Evolutionary conservation across 1,140 invertebrate species (phyloP), one percentile per base, ranked within the genome.

Genomic region (Pararge aegeria): DNA sequence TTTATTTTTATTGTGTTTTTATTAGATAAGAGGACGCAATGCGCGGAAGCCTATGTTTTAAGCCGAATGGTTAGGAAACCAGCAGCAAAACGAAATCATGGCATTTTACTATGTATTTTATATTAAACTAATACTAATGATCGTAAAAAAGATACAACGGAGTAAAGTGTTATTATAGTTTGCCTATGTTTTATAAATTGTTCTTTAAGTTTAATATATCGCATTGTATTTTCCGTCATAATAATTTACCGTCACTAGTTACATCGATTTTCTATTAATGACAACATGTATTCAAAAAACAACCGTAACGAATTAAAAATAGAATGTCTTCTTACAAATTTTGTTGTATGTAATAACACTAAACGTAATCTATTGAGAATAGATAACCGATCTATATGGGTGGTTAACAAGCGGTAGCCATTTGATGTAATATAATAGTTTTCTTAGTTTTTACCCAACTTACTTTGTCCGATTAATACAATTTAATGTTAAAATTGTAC

Each of bases 101-200:
- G 20, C 51, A 38, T 40, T 50, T 53, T 24, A 20, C n/a, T n/a
- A 42, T 53, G n/a, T 40, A 42, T 46, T 30, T 46, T 46, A 46
- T n/a, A n/a, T n/a, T n/a, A n/a, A n/a, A n/a, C n/a, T n/a, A n/a
- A n/a, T n/a, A n/a, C n/a, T 24, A 24, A 10, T 5, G 5, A 30
- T 30, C 10, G 10, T 30, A 30, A 1, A 1, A 30, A 7, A 30
- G 5, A 30, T 30, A 30, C 10, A 30, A 5, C 29, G 1, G 1
- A 5, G 5, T 30, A 30, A 5, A 30, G 5, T 7, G 29, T 30
- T 24, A 30, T 30, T 1, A 27, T 7, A 27, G 7, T 27, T 5
- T 9, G 4, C n/a, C n/a, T 10, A 7, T 16, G 13, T 40, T 16
- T 1, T 40, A 20, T 46, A 46, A 46, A 46, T 1, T 46, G n/a